Conservation (phyloP, 2,113 vertebrate species). For the Myotis yumanensis region DNA sequence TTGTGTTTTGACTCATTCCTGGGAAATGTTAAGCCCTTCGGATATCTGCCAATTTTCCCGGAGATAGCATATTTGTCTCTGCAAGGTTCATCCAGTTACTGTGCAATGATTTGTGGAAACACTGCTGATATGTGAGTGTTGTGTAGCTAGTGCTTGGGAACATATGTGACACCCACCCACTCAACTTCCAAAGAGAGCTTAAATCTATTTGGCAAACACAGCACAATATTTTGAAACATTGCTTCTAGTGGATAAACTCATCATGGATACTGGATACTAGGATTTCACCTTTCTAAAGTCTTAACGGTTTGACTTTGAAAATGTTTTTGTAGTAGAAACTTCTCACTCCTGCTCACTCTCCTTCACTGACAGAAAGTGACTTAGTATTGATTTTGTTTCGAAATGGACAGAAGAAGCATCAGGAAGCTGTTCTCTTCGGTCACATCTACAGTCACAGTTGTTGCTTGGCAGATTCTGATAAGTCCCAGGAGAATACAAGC, state of each 20-base stretch:
- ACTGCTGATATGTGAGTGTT: background rate
- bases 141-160: background rate
- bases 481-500: background rate
- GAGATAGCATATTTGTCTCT: background rate
- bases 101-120: background rate
- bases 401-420: background rate
- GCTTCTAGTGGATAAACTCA: background rate
- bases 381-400: background rate
- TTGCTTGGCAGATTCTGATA: background rate
- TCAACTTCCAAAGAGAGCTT: background rate
- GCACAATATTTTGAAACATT: background rate
- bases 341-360: background rate
- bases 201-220: background rate
- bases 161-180: background rate
- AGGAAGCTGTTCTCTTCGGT: background rate
- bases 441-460: background rate
- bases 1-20: background rate
- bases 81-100: background rate
- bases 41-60: slow-evolving; percentile 26
- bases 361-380: background rate
- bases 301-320: background rate
- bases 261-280: background rate
- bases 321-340: background rate
- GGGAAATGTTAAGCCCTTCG: background rate
- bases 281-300: background rate